These are phyloP conservation scores for Dicycla oo DNA, from an alignment of 2,888 invertebrate genomes.

Conservation along the genomic window DNA sequence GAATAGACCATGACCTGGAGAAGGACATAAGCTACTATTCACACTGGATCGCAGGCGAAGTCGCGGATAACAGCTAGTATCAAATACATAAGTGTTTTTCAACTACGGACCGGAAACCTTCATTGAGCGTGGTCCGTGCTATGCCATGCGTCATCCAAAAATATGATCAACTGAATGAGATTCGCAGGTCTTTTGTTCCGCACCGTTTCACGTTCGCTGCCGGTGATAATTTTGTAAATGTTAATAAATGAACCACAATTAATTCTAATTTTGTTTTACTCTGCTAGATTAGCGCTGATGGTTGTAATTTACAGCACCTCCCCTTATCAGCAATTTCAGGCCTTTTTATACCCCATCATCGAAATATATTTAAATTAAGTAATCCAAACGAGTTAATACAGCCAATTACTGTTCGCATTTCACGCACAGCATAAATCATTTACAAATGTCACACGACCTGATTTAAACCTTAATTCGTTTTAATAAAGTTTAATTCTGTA, in stretches of 20 bases:
- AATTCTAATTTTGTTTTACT: constrained; percentile 5
- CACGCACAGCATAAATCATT: constrained; percentile 58
- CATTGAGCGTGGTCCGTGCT: no score
- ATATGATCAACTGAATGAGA: background rate
- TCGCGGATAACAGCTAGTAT: no score
- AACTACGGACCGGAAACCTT: no score
- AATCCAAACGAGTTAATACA: constrained; percentile 58
- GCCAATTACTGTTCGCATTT: constrained; percentile 61
- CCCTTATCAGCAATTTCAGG: constrained; percentile 46
- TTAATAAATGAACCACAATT: constrained; percentile 23
- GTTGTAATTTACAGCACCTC: constrained; percentile 28
- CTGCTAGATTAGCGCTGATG: constrained; percentile 24
- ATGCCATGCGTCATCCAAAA: background rate
- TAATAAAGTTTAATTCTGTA: constrained; percentile 44
- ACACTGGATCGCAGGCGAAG: no score
- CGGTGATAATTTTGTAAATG: background rate
- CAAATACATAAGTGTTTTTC: no score
- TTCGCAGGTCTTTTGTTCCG: background rate
- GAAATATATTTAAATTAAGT: constrained; percentile 54
- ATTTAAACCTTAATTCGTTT: constrained; percentile 40
- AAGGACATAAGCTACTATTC: no score
- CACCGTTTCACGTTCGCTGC: background rate
- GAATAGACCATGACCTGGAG: no score
- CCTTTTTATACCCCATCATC: constrained; percentile 45
- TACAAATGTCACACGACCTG: constrained; percentile 45